Evolutionary conservation across 53 echinoderm and acorn worm species (phyloP), one percentile per base, ranked within the genome.

Genomic region (Paracentrotus lividus): DNA sequence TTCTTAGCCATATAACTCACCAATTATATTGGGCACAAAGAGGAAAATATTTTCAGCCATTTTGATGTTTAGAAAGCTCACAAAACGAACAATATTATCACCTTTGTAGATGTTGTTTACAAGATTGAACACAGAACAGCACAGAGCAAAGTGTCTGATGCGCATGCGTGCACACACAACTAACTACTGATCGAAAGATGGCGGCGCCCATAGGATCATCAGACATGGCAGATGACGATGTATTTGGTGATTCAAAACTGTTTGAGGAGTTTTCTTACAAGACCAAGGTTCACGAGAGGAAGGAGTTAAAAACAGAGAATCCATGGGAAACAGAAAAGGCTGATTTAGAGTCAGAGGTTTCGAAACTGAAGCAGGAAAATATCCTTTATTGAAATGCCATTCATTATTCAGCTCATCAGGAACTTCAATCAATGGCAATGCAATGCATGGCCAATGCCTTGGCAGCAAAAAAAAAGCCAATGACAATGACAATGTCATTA

Each of bases 31-130:
- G n/a, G 89, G 89, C 27, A 89, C 89, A 27, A 89, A 89, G 13
- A 89, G 44, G 65, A 89, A 89, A 44, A 89, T 89, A 44, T 89
- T 89, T 43, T 89, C 89, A 38, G 89, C 89, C 89, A 89, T 89
- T 27, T 3, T 47, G 26, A 1, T 45, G 38, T 36, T 60, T 8
- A 64, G 18, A 29, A 29, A 64, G 64, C 29, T 64, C 29, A 64
- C 7, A 59, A 21, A 64, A 8, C 27, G 1, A 64, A 8, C 4
- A 64, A 64, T 29, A 54, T 1, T 59, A n/a, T 64, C 64, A 64
- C 7, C 3, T 4, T 18, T 57, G n/a, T 21, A 20, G 57, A 57
- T 57, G 20, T 49, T 49, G 49, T 49, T 49, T 49, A 49, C 49
- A 49, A 49, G n/a, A 49, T 49, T 10, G 49, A 5, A 49, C 5